Percentiles rank a stretch among this genome's conserved stretches.
These are phyloP conservation scores for Asbolus verrucosus DNA, from an alignment of 1,140 invertebrate genomes.

Conservation along the genomic window DNA sequence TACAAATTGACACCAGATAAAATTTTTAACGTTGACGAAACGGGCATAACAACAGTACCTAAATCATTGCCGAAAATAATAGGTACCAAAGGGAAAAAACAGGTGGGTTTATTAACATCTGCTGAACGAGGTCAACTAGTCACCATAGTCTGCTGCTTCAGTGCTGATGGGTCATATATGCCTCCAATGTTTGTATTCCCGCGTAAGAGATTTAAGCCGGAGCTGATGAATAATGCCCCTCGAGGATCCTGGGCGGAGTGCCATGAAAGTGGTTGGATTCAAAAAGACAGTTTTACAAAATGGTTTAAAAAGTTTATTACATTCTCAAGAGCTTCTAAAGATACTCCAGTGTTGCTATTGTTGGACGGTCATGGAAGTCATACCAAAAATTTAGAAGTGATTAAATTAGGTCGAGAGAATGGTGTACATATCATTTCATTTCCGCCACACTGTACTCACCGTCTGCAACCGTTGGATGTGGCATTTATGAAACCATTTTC, in stretches of 20 bases:
- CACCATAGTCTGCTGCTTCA: constrained; percentile 53
- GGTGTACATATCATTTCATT: constrained; percentile 61
- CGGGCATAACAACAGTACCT: constrained; percentile 64
- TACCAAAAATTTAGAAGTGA: constrained; percentile 59
- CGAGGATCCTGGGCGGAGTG: constrained; percentile 55
- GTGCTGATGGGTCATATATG: constrained; percentile 54
- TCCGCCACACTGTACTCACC: constrained; percentile 62
- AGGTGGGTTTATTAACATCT: constrained; percentile 50
- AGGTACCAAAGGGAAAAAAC: constrained; percentile 35
- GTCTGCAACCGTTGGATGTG: constrained; percentile 64
- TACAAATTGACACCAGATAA: constrained; percentile 54
- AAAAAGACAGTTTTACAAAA: constrained; percentile 55
- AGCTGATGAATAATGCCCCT: constrained; percentile 50
- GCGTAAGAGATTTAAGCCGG: constrained; percentile 51
- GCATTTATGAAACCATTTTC: constrained; percentile 62
- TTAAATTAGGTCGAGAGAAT: constrained; percentile 59
- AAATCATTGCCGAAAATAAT: constrained; percentile 62
- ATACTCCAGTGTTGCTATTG: constrained; percentile 54
- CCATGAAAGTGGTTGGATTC: constrained; percentile 59
- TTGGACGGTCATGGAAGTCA: constrained; percentile 55
- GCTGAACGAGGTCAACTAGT: constrained; percentile 57
- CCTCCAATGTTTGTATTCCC: constrained; percentile 60
- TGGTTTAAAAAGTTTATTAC: constrained; percentile 62
- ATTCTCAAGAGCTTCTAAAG: constrained; percentile 51
- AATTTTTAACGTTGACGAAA: constrained; percentile 64